Evolutionary conservation across 2,113 vertebrate species (phyloP).

Genomic region (Murina feae): DNA sequence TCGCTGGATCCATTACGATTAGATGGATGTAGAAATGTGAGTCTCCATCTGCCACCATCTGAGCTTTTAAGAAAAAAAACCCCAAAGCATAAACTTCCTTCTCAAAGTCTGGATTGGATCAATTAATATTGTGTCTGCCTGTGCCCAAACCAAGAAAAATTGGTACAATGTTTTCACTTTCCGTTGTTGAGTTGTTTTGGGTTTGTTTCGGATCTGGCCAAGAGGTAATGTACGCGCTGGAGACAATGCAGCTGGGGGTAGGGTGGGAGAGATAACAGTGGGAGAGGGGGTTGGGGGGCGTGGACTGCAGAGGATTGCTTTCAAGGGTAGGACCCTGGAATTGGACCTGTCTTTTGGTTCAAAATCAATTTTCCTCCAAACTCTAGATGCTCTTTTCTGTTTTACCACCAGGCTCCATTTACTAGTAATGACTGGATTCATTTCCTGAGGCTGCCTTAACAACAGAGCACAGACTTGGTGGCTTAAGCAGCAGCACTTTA

Average conservation of each 20-base stretch:
- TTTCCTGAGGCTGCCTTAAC: not conserved
- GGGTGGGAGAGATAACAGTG: too few relatives aligned
- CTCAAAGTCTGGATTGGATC: not conserved
- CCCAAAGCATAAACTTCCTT: not conserved
- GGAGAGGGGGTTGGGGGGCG: too few relatives aligned
- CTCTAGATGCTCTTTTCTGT: not conserved
- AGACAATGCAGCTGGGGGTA: not conserved
- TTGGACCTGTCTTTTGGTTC: not conserved
- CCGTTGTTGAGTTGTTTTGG: not conserved
- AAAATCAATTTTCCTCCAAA: not conserved
- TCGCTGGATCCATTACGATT: constrained; percentile 11
- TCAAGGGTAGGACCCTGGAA: too few relatives aligned
- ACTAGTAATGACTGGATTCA: not conserved
- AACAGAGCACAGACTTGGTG: not conserved
- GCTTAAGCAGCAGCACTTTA: not conserved
- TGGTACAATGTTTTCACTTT: not conserved
- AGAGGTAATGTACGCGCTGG: not conserved
- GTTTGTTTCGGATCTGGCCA: not conserved
- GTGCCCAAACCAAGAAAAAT: not conserved
- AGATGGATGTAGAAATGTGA: not conserved
- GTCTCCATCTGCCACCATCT: not conserved
- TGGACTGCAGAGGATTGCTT: not conserved
- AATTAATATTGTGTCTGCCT: not conserved
- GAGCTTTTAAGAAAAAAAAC: not conserved
- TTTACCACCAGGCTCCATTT: not conserved